Conservation (phyloP, 2,113 vertebrate genomes). For the Leiothrix lutea region DNA sequence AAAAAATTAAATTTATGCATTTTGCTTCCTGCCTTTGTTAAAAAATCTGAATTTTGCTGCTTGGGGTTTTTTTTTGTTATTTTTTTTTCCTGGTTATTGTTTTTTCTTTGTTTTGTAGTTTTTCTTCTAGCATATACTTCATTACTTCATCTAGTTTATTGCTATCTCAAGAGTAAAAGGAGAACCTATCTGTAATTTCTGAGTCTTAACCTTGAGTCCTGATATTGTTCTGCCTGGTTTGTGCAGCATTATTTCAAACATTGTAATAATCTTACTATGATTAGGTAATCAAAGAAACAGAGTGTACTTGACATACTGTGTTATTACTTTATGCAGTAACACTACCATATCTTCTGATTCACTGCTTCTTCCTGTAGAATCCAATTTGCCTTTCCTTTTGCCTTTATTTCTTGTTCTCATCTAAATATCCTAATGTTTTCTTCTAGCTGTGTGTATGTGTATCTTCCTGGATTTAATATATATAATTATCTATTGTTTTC, state of each 20-base stretch:
- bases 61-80: background rate
- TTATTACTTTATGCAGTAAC: background rate
- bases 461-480: background rate
- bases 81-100: background rate
- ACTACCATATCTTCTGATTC: background rate
- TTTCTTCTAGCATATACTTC: background rate
- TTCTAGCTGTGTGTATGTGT: background rate
- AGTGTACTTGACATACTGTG: background rate
- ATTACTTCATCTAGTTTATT: background rate
- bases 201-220: constrained; percentile 6
- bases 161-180: background rate
- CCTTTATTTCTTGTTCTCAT: background rate
- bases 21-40: background rate
- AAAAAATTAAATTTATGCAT: background rate
- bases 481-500: background rate
- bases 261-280: constrained; percentile 7
- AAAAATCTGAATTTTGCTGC: background rate
- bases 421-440: background rate
- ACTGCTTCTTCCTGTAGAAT: background rate
- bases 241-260: background rate
- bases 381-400: background rate
- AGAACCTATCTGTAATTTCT: background rate
- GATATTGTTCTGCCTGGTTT: background rate
- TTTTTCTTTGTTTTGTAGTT: background rate
- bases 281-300: constrained; percentile 30